These are phyloP conservation scores for Leptoclinus maculatus DNA, from an alignment of 2,797 vertebrate species.

Conservation along the genomic window DNA sequence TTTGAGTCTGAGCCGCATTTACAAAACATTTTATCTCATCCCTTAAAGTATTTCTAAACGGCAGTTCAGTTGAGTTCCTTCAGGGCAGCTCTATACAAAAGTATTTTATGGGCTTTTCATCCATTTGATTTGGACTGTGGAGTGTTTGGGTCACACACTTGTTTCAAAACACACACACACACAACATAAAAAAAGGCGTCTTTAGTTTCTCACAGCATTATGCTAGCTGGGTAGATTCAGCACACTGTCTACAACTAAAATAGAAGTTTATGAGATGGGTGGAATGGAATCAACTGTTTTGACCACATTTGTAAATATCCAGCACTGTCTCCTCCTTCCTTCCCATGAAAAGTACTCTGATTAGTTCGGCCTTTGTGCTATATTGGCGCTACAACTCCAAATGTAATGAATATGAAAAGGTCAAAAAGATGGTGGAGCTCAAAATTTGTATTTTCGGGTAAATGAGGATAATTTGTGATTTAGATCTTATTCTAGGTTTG, in stretches of 20 bases:
- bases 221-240: conserved; percentile 12
- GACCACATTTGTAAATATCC: background rate
- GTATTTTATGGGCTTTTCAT: conserved; percentile 55
- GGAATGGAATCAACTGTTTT: conserved; percentile 4
- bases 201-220: conserved; percentile 31
- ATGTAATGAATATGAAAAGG: background rate
- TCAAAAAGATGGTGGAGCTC: background rate
- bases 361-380: background rate
- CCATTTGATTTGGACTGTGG: conserved; percentile 57
- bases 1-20: conserved; percentile 59
- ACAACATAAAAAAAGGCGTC: conserved; percentile 29
- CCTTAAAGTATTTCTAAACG: conserved; percentile 63
- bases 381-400: background rate
- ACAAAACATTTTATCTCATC: conserved; percentile 64
- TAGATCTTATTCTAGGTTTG: background rate
- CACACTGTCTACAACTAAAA: background rate
- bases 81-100: conserved; percentile 46
- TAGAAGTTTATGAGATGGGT: background rate
- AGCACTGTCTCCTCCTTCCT: background rate
- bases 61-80: conserved; percentile 60
- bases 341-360: background rate
- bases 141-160: conserved; percentile 45
- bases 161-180: conserved; percentile 47
- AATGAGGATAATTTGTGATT: background rate
- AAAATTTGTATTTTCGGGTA: background rate